A percentile compares a stretch with the other conserved stretches of the same genome.
Evolutionary conservation across 2,888 invertebrate genomes (phyloP).

Genomic region (Conus canariensis): DNA sequence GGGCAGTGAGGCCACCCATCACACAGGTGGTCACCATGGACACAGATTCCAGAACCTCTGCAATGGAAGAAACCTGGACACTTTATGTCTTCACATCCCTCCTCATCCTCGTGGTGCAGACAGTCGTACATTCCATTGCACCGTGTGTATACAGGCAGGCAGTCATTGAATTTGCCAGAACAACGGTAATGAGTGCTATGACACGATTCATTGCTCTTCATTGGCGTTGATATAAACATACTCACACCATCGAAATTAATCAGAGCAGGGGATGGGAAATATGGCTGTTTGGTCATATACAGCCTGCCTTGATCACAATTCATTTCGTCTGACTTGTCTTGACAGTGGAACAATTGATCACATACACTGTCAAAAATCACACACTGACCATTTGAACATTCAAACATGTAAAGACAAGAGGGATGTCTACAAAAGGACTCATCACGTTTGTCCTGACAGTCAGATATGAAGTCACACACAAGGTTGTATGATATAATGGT

Average conservation of each 20-base stretch:
- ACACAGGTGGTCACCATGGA: background rate
- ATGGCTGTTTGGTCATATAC: background rate
- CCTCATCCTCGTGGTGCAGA: background rate
- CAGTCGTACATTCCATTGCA: background rate
- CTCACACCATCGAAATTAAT: background rate
- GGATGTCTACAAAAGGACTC: background rate
- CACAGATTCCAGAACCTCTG: background rate
- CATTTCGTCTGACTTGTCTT: background rate
- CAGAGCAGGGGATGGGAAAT: background rate
- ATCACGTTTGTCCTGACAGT: background rate
- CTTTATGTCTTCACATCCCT: background rate
- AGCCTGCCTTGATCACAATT: background rate
- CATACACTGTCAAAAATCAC: background rate
- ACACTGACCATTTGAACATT: background rate
- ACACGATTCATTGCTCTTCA: background rate
- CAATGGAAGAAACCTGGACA: conserved; percentile 3
- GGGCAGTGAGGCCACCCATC: background rate
- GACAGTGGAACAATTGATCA: background rate
- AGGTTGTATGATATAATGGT: background rate
- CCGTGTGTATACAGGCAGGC: background rate
- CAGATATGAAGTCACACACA: background rate
- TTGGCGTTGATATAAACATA: background rate
- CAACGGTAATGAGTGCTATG: background rate
- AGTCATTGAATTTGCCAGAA: background rate
- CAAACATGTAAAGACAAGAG: background rate